phyloP scores from a whole-genome alignment of 2,888 invertebrate species.

The Platycheirus albimanus region DNA sequence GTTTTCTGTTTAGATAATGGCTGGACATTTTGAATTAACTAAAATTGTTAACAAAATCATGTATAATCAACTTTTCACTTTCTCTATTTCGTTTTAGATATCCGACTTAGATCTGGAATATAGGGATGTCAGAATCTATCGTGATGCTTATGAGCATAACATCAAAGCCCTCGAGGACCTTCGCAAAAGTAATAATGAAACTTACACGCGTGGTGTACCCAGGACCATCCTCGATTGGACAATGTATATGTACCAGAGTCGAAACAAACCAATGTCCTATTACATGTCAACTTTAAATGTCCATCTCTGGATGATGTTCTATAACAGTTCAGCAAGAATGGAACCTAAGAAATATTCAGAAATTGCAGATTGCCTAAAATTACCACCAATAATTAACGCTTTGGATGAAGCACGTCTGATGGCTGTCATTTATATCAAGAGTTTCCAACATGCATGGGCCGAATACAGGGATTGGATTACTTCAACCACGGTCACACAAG shows the following conservation, averaged over 20 bases:
- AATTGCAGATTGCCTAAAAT: constrained; percentile 78
- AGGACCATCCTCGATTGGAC: constrained; percentile 80
- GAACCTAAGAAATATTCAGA: constrained; percentile 78
- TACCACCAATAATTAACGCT: constrained; percentile 79
- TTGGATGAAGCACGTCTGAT: constrained; percentile 79
- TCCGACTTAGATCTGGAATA: constrained; percentile 78
- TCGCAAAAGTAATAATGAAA: constrained; percentile 77
- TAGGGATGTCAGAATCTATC: constrained; percentile 77
- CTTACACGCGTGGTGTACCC: constrained; percentile 77
- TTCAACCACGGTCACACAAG: constrained; percentile 63
- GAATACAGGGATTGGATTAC: constrained; percentile 79
- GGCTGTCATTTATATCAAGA: constrained; percentile 80
- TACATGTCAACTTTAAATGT: constrained; percentile 80
- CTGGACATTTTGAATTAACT: too few species aligned
- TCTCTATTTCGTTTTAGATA: constrained; percentile 54
- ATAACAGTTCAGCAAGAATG: constrained; percentile 78
- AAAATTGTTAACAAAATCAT: too few species aligned
- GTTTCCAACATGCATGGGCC: constrained; percentile 79
- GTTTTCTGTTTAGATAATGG: too few species aligned
- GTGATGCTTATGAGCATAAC: constrained; percentile 80
- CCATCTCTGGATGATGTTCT: constrained; percentile 81
- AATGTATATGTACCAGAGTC: constrained; percentile 80
- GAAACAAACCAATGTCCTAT: constrained; percentile 80
- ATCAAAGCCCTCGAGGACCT: constrained; percentile 78
- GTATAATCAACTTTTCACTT: neutral